Evolutionary conservation across 2,113 vertebrate genomes (phyloP).

Genomic region (Montifringilla adamsi): DNA sequence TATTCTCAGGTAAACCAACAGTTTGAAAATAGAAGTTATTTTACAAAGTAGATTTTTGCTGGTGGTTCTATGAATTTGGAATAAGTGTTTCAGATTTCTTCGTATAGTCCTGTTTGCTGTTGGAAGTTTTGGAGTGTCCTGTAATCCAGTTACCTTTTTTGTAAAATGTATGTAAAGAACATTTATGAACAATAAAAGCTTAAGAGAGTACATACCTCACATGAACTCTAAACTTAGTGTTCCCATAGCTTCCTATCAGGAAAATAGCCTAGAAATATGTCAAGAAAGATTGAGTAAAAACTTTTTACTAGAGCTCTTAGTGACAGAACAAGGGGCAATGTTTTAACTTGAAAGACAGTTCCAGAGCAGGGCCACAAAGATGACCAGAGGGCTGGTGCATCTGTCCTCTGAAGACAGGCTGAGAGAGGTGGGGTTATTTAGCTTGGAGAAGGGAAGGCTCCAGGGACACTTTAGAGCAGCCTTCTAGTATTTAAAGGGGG

Average conservation of each 20-base stretch:
- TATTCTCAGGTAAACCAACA: conserved; percentile 81
- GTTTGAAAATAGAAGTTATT: background rate
- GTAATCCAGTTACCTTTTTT: background rate
- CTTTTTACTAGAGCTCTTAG: background rate
- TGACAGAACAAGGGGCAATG: background rate
- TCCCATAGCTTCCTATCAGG: background rate
- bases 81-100: background rate
- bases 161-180: background rate
- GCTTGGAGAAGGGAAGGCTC: background rate
- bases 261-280: background rate
- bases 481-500: background rate
- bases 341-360: background rate
- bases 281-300: background rate
- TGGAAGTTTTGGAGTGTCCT: background rate
- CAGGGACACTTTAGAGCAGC: background rate
- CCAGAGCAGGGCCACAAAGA: background rate
- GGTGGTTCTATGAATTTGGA: background rate
- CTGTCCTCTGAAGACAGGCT: background rate
- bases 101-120: background rate
- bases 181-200: background rate
- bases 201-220: background rate
- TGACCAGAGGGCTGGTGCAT: background rate
- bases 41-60: background rate
- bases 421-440: background rate
- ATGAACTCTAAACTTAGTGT: background rate